phyloP scores from a whole-genome alignment of 2,113 vertebrate species.

The Dissostichus mawsoni region DNA sequence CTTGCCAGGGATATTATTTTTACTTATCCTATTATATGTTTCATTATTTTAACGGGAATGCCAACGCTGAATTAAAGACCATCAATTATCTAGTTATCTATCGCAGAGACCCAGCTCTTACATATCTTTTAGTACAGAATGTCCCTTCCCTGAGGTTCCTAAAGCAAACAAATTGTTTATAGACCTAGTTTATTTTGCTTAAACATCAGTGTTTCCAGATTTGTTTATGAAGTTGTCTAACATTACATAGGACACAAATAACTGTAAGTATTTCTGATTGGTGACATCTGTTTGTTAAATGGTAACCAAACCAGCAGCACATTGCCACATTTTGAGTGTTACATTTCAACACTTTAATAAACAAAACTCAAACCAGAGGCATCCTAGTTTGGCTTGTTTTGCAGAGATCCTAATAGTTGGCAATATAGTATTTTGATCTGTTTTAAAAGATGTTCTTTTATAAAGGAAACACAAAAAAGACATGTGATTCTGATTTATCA shows the following conservation, averaged over 20 bases:
- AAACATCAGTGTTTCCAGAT: conserved; percentile 7
- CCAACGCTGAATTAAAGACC: neutral
- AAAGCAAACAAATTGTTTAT: neutral
- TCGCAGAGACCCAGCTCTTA: neutral
- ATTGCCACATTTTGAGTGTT: neutral
- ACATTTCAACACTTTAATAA: neutral
- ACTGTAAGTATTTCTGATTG: conserved; percentile 10
- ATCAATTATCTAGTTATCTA: neutral
- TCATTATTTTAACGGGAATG: neutral
- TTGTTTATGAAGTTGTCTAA: neutral
- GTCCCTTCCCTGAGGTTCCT: neutral
- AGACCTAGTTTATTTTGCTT: neutral
- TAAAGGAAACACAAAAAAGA: conserved; percentile 16
- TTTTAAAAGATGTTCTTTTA: neutral
- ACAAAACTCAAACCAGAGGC: neutral
- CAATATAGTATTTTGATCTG: neutral
- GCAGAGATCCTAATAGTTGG: neutral
- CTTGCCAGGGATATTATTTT: too few relatives aligned
- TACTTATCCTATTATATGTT: too few relatives aligned
- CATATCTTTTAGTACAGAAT: too few relatives aligned
- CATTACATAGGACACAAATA: neutral
- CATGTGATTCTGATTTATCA: conserved; percentile 24
- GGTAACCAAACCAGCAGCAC: neutral
- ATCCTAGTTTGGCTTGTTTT: neutral
- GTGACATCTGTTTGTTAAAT: neutral